Conservation (phyloP, 2,888 invertebrate genomes). For the Dryadula phaetusa region DNA sequence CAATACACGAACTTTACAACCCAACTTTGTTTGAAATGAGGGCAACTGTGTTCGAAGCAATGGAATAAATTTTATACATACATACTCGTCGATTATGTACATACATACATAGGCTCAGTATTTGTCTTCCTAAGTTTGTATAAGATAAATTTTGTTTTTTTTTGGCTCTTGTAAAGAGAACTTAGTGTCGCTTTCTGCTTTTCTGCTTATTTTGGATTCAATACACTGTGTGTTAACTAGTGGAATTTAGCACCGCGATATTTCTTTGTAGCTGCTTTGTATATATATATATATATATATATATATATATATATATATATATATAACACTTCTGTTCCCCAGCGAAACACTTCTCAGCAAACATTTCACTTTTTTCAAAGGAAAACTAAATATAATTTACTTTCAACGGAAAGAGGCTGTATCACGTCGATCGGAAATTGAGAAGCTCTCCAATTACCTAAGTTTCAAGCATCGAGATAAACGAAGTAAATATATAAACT, state of each 20-base stretch:
- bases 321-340: no score
- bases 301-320: no score
- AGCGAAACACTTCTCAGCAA: neutral
- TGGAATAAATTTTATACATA: neutral
- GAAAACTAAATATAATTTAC: conserved; percentile 18
- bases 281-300: no score
- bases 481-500: conserved; percentile 37
- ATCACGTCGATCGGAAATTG: conserved; percentile 39
- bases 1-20: neutral
- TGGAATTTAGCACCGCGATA: no score
- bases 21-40: neutral
- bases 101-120: neutral
- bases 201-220: no score
- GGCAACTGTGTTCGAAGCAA: neutral
- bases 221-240: no score
- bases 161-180: no score
- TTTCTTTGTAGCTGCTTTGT: no score
- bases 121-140: no score
- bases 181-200: no score
- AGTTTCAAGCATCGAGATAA: conserved; percentile 42
- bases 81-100: neutral
- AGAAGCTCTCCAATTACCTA: conserved; percentile 44
- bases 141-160: no score
- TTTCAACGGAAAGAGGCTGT: conserved; percentile 32
- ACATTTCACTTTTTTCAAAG: neutral